Evolutionary conservation across 2,797 vertebrate genomes (phyloP).

Genomic region (Rhabdophis nuchalis): DNA sequence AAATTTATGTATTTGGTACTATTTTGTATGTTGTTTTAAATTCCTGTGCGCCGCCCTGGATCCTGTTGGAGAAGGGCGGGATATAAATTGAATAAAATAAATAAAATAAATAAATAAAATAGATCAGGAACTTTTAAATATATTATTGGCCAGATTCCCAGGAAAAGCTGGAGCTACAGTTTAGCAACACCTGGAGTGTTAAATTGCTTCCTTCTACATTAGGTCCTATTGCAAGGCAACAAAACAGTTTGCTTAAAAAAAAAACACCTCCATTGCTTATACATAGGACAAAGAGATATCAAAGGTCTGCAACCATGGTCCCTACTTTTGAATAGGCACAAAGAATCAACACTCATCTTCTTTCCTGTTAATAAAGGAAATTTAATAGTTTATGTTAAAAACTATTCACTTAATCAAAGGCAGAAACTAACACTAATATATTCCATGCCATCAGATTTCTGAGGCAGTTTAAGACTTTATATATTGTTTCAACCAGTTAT

Average conservation of each 20-base stretch:
- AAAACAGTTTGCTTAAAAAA: neutral
- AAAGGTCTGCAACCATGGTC: neutral
- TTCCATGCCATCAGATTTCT: slow-evolving; percentile 62
- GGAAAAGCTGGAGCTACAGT: neutral
- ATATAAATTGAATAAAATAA: too few relatives aligned
- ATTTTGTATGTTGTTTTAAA: too few relatives aligned
- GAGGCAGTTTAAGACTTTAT: slow-evolving; percentile 33
- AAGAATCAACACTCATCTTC: neutral
- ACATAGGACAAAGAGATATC: neutral
- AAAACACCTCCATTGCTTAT: neutral
- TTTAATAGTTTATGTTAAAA: slow-evolving; percentile 79
- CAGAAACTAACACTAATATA: slow-evolving; percentile 70
- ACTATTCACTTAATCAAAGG: slow-evolving; percentile 61
- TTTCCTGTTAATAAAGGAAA: slow-evolving; percentile 74
- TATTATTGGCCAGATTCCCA: neutral
- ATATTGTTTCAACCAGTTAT: slow-evolving; percentile 50
- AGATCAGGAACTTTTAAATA: neutral
- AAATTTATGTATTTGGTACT: too few relatives aligned
- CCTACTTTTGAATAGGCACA: neutral
- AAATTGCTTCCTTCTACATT: neutral
- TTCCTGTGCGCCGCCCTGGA: too few relatives aligned
- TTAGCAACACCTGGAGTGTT: neutral
- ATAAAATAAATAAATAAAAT: too few relatives aligned
- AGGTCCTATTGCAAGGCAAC: neutral
- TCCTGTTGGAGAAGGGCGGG: too few relatives aligned